These are phyloP conservation scores for Edolisoma coerulescens DNA, from an alignment of 2,113 vertebrate species.

Conservation along the genomic window DNA sequence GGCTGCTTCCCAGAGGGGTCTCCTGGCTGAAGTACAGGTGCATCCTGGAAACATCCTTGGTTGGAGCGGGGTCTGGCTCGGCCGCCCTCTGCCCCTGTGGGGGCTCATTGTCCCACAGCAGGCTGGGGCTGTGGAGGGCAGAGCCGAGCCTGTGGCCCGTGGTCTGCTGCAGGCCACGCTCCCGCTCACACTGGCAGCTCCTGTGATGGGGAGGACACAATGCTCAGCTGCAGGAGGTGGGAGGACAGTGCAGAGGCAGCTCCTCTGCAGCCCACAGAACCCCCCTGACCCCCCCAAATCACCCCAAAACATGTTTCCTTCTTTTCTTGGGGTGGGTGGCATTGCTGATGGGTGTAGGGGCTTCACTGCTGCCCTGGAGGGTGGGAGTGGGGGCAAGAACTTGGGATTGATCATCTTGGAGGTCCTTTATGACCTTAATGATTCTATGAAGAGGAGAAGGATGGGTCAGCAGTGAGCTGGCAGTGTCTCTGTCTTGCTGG, in stretches of 20 bases:
- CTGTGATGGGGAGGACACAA: not conserved
- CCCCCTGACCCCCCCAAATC: not conserved
- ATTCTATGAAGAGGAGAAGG: not conserved
- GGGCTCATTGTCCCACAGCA: not conserved
- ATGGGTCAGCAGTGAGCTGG: not conserved
- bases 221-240: not conserved
- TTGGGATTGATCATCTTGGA: not conserved
- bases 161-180: not conserved
- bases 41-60: not conserved
- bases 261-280: not conserved
- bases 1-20: not conserved
- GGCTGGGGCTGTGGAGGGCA: not conserved
- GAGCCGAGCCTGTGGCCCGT: accelerated
- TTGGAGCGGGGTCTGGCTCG: accelerated
- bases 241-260: not conserved
- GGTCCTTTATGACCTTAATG: not conserved
- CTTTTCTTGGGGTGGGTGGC: not conserved
- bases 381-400: not conserved
- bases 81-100: not conserved
- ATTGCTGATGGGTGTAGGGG: not conserved
- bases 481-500: not conserved
- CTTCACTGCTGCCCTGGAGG: not conserved
- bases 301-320: accelerated
- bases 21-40: not conserved
- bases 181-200: not conserved